Evolutionary conservation across 2,888 invertebrate species (phyloP).

Genomic region (Odontocolon sp.): DNA sequence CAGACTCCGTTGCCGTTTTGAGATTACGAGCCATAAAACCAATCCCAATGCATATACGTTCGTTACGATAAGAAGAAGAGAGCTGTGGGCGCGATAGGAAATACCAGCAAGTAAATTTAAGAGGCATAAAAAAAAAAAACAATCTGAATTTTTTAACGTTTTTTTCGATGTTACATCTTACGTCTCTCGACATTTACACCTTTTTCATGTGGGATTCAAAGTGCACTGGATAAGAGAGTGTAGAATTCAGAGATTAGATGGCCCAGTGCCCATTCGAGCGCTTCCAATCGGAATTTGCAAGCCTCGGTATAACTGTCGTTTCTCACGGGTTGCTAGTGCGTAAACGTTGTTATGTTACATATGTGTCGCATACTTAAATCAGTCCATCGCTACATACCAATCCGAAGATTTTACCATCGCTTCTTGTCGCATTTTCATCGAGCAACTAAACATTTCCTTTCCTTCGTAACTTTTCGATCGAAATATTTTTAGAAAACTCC

Average conservation of each 20-base stretch:
- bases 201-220: too few species aligned
- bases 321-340: constrained; percentile 64
- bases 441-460: too few species aligned
- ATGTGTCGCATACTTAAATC: constrained; percentile 16
- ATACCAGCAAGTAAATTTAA: constrained; percentile 14
- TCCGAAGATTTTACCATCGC: too few species aligned
- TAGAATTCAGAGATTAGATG: not conserved
- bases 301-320: constrained; percentile 41
- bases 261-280: constrained; percentile 2
- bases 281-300: constrained; percentile 47
- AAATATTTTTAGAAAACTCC: too few species aligned
- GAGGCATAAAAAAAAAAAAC: too few species aligned
- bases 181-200: too few species aligned
- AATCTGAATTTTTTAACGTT: not conserved
- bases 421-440: too few species aligned
- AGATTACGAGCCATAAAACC: constrained; percentile 49
- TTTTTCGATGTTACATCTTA: too few species aligned
- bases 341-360: constrained; percentile 35
- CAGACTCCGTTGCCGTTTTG: constrained; percentile 2
- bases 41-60: constrained; percentile 38
- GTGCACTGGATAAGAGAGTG: too few species aligned
- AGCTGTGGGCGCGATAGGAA: constrained; percentile 33
- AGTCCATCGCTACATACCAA: too few species aligned
- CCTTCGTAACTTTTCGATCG: too few species aligned
- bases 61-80: constrained; percentile 31